Base-by-base conservation (phyloP, 2,888 invertebrate species). In the Pilophorus perplexus region DNA sequence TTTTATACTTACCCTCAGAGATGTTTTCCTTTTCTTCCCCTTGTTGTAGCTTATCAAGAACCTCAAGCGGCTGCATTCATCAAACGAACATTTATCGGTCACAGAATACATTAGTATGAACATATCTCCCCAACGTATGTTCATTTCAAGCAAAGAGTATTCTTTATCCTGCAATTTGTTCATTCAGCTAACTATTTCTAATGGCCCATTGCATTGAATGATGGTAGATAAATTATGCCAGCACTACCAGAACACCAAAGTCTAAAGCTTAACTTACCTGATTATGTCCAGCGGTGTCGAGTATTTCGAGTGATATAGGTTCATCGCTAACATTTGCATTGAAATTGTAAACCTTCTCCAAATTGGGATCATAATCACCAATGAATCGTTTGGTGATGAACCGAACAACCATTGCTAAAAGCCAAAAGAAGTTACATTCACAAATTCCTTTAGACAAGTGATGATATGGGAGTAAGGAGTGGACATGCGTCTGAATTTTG, bases 71-170 rank as follows among this genome's bases (percentile, higher is more conserved):
- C 88, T 88, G 77, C 89, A 89, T 75, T 90, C 90, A 76, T 90
- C 90, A 76, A 92, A 92, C 66, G 90, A 91, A 75, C 91, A 90
- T 77, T 90, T 89, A 77, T 93, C 92, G 1, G 91, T 90, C 33
- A 92, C 89, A 0, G 91, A 90, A 76, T 92, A 93, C 81, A 92
- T 86, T 57, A 92, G 80, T 62, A 92, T 84, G 75, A 90, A 91
- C 16, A 89, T 91, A 76, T 93, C 92, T 1, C 92, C 92, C 91
- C 91, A 92, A 67, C 89, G 82, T 67, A 92, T 89, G 75, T 91
- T 87, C 67, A 85, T 84, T 77, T 92, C 90, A 71, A 90, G 76
- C 62, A 84, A 84, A 50, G 83, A 77, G 71, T 83, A 85, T 76
- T 87, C 86, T 70, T 81, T 81, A 78, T 87, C 86, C 87, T 88